These are phyloP conservation scores for Silurus lanzhouensis DNA, from an alignment of 2,797 vertebrate species.

Conservation along the genomic window DNA sequence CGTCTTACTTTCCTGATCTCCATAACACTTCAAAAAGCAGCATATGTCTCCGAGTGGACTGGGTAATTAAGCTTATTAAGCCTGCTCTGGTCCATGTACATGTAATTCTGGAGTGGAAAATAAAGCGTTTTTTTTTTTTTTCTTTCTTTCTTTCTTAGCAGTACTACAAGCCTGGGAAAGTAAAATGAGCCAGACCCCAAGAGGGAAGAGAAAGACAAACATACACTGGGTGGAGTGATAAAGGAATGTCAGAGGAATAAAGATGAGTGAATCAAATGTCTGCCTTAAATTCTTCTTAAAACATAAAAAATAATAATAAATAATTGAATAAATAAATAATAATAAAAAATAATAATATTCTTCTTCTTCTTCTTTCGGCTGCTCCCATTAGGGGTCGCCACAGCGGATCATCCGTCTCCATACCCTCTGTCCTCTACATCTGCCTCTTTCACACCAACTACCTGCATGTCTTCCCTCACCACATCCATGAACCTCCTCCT, in stretches of 20 bases:
- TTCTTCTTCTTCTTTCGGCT: too few species aligned
- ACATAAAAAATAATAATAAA: too few species aligned
- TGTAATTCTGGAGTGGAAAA: conserved; percentile 76
- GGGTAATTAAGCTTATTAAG: conserved; percentile 78
- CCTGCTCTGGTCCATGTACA: conserved; percentile 61
- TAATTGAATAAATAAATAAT: too few species aligned
- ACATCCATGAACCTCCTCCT: too few species aligned
- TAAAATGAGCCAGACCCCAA: conserved; percentile 40
- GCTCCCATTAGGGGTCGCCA: too few species aligned
- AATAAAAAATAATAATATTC: too few species aligned
- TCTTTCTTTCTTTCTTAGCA: conserved; percentile 55
- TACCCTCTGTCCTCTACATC: too few species aligned
- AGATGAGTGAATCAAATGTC: not conserved
- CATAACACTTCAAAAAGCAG: conserved; percentile 74
- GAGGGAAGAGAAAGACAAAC: conserved; percentile 34
- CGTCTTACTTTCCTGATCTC: conserved; percentile 65
- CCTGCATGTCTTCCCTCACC: too few species aligned
- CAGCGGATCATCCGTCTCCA: too few species aligned
- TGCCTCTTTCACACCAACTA: too few species aligned
- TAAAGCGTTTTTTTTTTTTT: conserved; percentile 54
- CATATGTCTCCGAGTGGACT: conserved; percentile 69
- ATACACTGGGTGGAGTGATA: conserved; percentile 31
- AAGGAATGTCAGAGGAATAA: conserved; percentile 4
- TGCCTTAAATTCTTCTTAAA: not conserved
- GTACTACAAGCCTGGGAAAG: conserved; percentile 51